Evolutionary conservation across 1,140 invertebrate genomes (phyloP).

Genomic region (Danaus plexippus): DNA sequence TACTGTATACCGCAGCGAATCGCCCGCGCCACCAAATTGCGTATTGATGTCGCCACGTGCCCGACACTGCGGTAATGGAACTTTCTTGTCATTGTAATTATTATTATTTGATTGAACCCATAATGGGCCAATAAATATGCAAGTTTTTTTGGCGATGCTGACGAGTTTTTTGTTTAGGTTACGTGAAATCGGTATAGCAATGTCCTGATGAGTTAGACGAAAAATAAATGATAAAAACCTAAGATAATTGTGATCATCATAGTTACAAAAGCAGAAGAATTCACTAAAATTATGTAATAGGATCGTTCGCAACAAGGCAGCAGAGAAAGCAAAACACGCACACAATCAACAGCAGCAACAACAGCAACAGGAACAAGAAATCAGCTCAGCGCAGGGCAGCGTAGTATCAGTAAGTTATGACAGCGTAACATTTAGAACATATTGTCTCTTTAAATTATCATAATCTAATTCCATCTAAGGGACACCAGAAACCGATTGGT

Average conservation of each 20-base stretch:
- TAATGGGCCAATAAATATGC: too few species aligned
- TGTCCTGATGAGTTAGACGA: too few species aligned
- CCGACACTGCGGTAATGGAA: constrained; percentile 28
- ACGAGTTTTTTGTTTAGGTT: background rate
- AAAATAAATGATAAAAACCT: too few species aligned
- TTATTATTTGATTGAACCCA: constrained; percentile 12
- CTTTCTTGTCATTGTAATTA: constrained; percentile 21
- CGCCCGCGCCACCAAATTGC: constrained; percentile 32
- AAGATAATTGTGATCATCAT: too few species aligned
- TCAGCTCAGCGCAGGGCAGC: constrained; percentile 66
- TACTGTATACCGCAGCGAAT: constrained; percentile 25
- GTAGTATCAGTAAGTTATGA: constrained; percentile 63
- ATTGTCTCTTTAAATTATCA: background rate
- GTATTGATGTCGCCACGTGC: constrained; percentile 35
- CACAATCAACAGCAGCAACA: constrained; percentile 80
- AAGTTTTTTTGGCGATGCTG: background rate
- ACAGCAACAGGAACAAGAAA: constrained; percentile 72
- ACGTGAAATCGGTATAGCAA: too few species aligned
- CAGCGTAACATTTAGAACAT: background rate
- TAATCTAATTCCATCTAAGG: constrained; percentile 8
- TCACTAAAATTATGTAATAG: constrained; percentile 68
- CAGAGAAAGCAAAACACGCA: constrained; percentile 94
- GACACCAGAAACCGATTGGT: too few species aligned
- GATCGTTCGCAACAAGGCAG: constrained; percentile 96
- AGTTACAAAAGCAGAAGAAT: too few species aligned